These are phyloP conservation scores for Anolis sagrei DNA, from an alignment of 2,113 vertebrate species.

Conservation along the genomic window DNA sequence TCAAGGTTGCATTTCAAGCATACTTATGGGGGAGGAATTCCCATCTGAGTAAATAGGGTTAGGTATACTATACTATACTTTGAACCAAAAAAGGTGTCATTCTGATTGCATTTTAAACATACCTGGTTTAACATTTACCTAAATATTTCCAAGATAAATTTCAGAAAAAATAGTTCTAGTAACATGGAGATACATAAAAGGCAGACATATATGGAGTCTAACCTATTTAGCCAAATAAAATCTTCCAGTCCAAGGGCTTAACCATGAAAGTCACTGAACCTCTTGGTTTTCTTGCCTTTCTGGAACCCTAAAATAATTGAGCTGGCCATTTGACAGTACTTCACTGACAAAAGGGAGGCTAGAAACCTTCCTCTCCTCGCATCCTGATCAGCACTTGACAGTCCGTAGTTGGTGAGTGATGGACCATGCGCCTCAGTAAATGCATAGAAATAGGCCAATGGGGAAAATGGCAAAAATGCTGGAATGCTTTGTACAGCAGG, in stretches of 20 bases:
- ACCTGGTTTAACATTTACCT: not conserved
- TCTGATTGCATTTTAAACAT: not conserved
- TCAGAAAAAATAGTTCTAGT: not conserved
- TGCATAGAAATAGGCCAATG: not conserved
- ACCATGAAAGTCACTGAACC: not conserved
- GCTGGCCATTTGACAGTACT: not conserved
- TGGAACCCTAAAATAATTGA: not conserved
- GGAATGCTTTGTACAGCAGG: too few species aligned
- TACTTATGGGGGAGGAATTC: too few species aligned
- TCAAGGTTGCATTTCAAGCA: too few species aligned
- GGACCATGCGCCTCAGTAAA: not conserved
- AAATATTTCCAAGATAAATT: not conserved
- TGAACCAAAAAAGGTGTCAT: not conserved
- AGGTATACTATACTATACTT: not conserved
- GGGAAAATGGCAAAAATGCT: not conserved
- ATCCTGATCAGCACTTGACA: too few species aligned
- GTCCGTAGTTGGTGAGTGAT: not conserved
- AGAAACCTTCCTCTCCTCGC: too few species aligned
- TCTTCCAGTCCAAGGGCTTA: not conserved
- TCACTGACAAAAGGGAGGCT: too few species aligned
- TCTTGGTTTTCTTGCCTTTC: not conserved
- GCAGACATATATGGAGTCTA: not conserved
- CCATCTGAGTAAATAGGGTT: not conserved
- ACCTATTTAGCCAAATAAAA: not conserved
- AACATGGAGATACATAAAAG: not conserved